Evolutionary conservation across 2,797 vertebrate genomes (phyloP), one percentile per base, ranked within the genome.

Genomic region (Chaetophractus vellerosus): DNA sequence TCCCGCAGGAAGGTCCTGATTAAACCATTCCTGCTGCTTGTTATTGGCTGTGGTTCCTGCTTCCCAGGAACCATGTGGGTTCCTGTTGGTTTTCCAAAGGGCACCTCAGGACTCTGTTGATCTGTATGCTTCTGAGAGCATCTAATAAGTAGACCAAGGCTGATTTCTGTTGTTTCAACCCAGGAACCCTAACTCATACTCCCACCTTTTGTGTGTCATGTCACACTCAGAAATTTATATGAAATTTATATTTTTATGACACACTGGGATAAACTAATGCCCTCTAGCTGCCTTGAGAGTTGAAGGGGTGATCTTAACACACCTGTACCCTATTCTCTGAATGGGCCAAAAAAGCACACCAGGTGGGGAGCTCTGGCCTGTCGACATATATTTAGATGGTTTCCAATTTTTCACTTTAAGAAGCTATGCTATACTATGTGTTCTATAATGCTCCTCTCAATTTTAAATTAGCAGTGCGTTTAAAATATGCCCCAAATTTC

Each of bases 381-480:
- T 21, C 23, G 31, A 12, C 69, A 3, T 74, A 12, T 9, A 26
- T 80, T 72, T 75, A 50, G 24, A 41, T 59, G 50, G 7, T 28
- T 69, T 41, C 14, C 36, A 38, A 9, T 31, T 74, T 18, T 68
- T 23, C 15, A 48, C 33, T 69, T 14, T 76, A 33, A 76, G n/a
- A 31, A 81, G 76, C 11, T 61, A 71, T 41, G 28, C 57, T 68
- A n/a, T 15, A 18, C 1, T 41, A 76, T 14, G 41, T 41, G 33
- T 41, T 9, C 36, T 91, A 19, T 4, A n/a, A 23, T 82, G 33
- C 28, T 68, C 6, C 68, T 61, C 81, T 75, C 61, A 24, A 28
- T 68, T n/a, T 16, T 75, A 82, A 93, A 52, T 93, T 69, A 92
- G 36, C 19, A 75, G 6, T 68, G 24, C 14, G 48, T 66, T 88